These are phyloP conservation scores for Psephotus haematonotus DNA, from an alignment of 2,113 vertebrate species.

Conservation along the genomic window DNA sequence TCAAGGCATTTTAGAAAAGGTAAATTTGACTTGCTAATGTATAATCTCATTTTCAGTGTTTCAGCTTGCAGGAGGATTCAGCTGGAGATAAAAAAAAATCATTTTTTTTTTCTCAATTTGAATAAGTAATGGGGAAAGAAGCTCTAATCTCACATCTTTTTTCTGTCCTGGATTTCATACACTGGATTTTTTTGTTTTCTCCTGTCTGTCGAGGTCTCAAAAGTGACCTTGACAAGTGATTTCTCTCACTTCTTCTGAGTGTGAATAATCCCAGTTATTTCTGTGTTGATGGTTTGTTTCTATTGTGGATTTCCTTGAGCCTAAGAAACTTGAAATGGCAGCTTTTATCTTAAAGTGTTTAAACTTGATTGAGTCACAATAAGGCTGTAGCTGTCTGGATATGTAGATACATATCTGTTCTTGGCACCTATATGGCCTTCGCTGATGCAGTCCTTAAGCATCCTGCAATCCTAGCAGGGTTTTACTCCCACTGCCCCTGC, in stretches of 20 bases:
- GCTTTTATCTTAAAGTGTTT: slow-evolving; percentile 36
- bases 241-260: slow-evolving; percentile 9
- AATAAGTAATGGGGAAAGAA: not conserved
- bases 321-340: slow-evolving; percentile 28
- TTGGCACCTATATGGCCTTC: not conserved
- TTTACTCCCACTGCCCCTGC: not conserved
- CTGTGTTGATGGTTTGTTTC: slow-evolving; percentile 26
- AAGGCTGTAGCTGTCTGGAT: slow-evolving; percentile 11
- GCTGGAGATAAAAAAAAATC: not conserved
- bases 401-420: not conserved
- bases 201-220: not conserved
- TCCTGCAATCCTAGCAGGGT: not conserved
- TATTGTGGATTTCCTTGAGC: slow-evolving; percentile 32
- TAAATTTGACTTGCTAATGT: not conserved
- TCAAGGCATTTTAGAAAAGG: not conserved
- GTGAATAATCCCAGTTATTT: slow-evolving; percentile 48
- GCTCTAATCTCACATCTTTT: not conserved
- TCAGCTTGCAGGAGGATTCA: not conserved
- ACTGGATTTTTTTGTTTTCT: not conserved
- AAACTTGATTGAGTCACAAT: not conserved
- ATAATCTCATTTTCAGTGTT: not conserved
- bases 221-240: slow-evolving; percentile 35
- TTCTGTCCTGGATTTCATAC: not conserved
- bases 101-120: not conserved
- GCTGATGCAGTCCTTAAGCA: not conserved